Conservation (phyloP, 2,113 vertebrate species). For the Siphamia tubifer region DNA sequence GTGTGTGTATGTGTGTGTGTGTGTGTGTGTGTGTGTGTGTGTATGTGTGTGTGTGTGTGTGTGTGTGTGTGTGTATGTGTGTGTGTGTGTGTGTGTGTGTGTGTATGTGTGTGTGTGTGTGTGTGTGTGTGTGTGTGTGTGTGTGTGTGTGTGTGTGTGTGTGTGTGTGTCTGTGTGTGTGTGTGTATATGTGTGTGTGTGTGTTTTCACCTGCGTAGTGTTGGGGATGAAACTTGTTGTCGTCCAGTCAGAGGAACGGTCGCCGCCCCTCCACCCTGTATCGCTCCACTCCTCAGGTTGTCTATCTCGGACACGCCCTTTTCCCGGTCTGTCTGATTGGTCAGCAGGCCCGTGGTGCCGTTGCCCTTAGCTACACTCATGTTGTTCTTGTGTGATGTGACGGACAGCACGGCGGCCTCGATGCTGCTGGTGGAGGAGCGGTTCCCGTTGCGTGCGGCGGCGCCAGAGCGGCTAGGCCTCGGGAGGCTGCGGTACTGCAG, state of each 20-base stretch:
- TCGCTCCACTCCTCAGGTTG: conserved; percentile 83
- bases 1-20: neutral
- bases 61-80: neutral
- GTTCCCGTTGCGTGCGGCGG: conserved; percentile 85
- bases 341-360: conserved; percentile 77
- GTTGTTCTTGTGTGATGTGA: conserved; percentile 80
- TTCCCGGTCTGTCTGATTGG: conserved; percentile 97
- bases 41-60: neutral
- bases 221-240: conserved; percentile 96
- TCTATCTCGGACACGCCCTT: conserved; percentile 91
- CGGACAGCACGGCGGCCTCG: conserved; percentile 81
- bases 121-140: neutral
- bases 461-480: conserved; percentile 90
- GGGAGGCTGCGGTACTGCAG: conserved; percentile 97
- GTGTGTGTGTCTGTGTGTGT: neutral
- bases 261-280: conserved; percentile 79
- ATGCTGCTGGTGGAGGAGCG: conserved; percentile 98
- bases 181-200: neutral
- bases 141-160: neutral
- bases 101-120: too few relatives aligned
- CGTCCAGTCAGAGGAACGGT: conserved; percentile 81
- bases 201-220: conserved; percentile 88
- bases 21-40: neutral
- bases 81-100: neutral
- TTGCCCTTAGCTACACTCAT: conserved; percentile 79